These are phyloP conservation scores for Hartigia nigra DNA, from an alignment of 2,888 invertebrate species.

Conservation along the genomic window DNA sequence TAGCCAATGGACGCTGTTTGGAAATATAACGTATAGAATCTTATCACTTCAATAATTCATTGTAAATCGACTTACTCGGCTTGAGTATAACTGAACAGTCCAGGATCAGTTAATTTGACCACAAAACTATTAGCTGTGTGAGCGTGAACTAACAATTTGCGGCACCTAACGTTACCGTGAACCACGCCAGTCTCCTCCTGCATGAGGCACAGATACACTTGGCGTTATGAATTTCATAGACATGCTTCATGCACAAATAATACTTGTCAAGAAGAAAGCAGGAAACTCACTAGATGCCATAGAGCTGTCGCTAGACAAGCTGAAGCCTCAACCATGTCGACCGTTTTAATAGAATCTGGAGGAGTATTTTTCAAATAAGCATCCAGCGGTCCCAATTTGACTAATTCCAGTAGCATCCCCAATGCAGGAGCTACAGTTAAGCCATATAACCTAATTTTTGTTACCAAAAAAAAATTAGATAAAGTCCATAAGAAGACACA, in stretches of 20 bases:
- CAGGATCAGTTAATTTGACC: slow-evolving; percentile 87
- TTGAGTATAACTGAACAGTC: slow-evolving; percentile 68
- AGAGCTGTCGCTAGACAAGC: slow-evolving; percentile 85
- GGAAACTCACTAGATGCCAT: slow-evolving; percentile 79
- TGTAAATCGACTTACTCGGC: slow-evolving; percentile 72
- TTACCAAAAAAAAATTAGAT: background rate
- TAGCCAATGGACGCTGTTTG: slow-evolving; percentile 87
- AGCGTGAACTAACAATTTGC: slow-evolving; percentile 81
- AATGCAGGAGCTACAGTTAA: slow-evolving; percentile 81
- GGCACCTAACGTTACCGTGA: slow-evolving; percentile 87
- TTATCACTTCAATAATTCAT: background rate
- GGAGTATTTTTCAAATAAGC: slow-evolving; percentile 70
- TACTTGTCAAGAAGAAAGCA: slow-evolving; percentile 9
- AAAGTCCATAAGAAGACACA: background rate
- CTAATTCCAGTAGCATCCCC: slow-evolving; percentile 84
- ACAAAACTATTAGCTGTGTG: slow-evolving; percentile 77
- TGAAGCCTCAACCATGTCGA: slow-evolving; percentile 85
- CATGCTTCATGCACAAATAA: slow-evolving; percentile 9
- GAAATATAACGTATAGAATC: background rate
- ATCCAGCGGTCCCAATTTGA: slow-evolving; percentile 83
- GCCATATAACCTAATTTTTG: slow-evolving; percentile 73
- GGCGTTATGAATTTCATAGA: slow-evolving; percentile 3
- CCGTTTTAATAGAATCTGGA: slow-evolving; percentile 69
- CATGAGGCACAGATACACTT: slow-evolving; percentile 24
- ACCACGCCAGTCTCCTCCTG: slow-evolving; percentile 83